Evolutionary conservation across 2,888 invertebrate genomes (phyloP), one percentile per base, ranked within the genome.

Genomic region (Pterobdella sp.): DNA sequence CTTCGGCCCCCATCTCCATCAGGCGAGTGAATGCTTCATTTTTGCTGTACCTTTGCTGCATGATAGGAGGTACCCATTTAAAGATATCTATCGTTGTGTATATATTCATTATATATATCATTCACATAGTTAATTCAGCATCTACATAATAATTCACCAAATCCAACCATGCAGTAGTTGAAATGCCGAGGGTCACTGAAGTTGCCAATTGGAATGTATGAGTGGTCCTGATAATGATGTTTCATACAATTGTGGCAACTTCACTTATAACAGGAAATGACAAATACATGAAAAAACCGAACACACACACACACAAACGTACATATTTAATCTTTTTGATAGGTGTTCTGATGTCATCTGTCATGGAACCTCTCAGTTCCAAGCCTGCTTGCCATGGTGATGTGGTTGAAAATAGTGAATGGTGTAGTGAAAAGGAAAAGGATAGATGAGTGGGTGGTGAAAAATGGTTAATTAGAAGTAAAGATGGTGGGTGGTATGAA

Each of bases 1-100:
- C 93, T 85, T 93, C 92, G 82, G 94, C 94, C 1, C 83, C 83
- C 80, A 96, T 93, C 86, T 96, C 95, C 86, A 93, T 94, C 83
- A 95, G 87, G 87, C 94, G 94, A 26, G 42, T 32, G 35, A 75
- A 72, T 18, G 72, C 75, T 22, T 75, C 75, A 60, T 74, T 75
- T 35, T 60, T 52, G 31, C 56, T 37, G 42, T 60, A 69, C 56
- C 69, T 63, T 69, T 73, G 56, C 71, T 71, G 37, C n/a, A n/a
- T n/a, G n/a, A n/a, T n/a, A n/a, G n/a, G 60, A 18, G 60, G n/a
- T 56, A 26, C n/a, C 26, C 26, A n/a, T 56, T 4, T 26, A 56
- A 56, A 18, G 60, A 14, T 56, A 26, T 18, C 26, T 56, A 22
- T 56, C 18, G 60, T 56, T 7, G 60, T 56, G 60, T 14, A 14